Base-by-base conservation (phyloP, 2,888 invertebrate genomes). In the Catocala sponsa region DNA sequence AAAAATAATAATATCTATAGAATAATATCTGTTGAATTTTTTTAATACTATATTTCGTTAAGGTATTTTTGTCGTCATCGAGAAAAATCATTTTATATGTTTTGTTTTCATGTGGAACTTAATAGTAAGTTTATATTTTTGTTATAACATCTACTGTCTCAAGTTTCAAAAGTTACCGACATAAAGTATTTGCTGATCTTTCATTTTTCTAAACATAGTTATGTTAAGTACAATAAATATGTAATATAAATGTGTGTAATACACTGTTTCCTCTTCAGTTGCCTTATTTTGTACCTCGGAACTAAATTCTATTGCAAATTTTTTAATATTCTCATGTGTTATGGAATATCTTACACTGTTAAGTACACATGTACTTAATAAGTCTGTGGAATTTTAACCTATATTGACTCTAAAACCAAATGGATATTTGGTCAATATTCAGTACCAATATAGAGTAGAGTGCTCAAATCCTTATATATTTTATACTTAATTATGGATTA, bases 11-110 rank as follows among this genome's bases (percentile, higher is more conserved):
- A 76, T 72, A 69, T 65, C 64, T 84, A 84, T 79, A 67, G 71
- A 60, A 68, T 66, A 86, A 83, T 82, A n/a, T n/a, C n/a, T n/a
- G 79, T 82, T 82, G 82, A 82, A 78, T 82, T 78, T 81, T 81
- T 76, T 79, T 79, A 76, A 72, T 76, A 76, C 55, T 46, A 63
- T 63, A 59, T 70, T 68, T 76, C 64, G 65, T 76, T 73, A 66
- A 53, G 59, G 46, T 63, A 56, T 65, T 70, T 68, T 72, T 63
- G 65, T 65, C 44, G 65, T 65, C 44, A 63, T 64, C 47, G 12
- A 65, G 15, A 62, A 59, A 55, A 70, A 78, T 78, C 78, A 75
- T 71, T 74, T 74, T 71, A 60, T 78, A 74, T 65, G 59, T 75
- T 68, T 71, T 74, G 63, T 64, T 78, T 78, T 75, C 65, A 52